Evolutionary conservation across 2,888 invertebrate genomes (phyloP), one percentile per base, ranked within the genome.

Genomic region (Ceratothoa steindachneri): DNA sequence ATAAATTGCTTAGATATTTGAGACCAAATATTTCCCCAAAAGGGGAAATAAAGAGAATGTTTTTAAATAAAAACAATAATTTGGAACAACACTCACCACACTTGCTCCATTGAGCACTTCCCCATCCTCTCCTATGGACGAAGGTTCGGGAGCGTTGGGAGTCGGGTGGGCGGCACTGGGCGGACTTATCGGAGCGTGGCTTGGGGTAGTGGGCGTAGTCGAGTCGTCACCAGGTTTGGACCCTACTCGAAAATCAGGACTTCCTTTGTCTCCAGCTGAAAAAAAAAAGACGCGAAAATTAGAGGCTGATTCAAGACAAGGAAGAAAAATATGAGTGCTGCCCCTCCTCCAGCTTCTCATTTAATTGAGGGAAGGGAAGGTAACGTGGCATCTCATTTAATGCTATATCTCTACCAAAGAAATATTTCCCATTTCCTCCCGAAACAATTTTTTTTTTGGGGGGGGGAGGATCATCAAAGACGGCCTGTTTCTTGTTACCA

Each of bases 81-180:
- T 41, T 41, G 41, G 41, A 41, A 5, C 5, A 41, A 41, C 19
- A 71, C 76, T 73, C 19, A 77, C 76, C 73, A 77, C 76, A 30
- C 68, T 73, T 1, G 76, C 76, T 27, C 73, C 76, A 66, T 71
- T 77, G 29, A 77, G 69, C 27, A 73, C 71, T 22, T 77, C 76
- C 0, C 67, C 71, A 28, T 77, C 76, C 19, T 77, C 76, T 31
- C 73, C 76, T 65, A 77, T 67, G 2, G 73, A 55, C 0, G 73
- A 68, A 55, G 70, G 76, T 22, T 72, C 73, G 30, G 69, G 60
- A 64, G 70, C 67, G 19, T 55, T 55, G 69, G 53, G 29, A 41
- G 67, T 70, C 28, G 71, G 71, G 24, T 19, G 55, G 55, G 55
- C 19, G 15, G 55, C 15, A 55, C 9, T 55, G 66, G 66, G 66